Conservation (phyloP, 2,797 vertebrate species). For the Urocyon cinereoargenteus region DNA sequence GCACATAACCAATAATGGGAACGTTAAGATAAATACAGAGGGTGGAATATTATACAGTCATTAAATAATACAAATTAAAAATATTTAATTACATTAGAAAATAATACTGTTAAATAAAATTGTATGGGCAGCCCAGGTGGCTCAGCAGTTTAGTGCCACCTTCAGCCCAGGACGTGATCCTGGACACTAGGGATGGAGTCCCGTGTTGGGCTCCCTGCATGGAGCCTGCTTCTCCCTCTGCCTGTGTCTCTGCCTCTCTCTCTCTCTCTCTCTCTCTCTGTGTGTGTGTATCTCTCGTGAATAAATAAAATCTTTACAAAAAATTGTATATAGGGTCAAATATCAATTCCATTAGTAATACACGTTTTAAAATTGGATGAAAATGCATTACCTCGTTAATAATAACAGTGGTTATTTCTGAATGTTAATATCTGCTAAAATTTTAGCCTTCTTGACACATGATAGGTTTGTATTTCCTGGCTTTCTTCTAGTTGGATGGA, state of each 20-base stretch:
- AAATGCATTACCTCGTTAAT: constrained; percentile 20
- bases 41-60: background rate
- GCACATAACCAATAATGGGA: background rate
- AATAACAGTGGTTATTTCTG: background rate
- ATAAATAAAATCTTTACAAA: too few relatives aligned
- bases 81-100: background rate
- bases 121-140: background rate
- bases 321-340: background rate
- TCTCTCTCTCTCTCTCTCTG: too few relatives aligned
- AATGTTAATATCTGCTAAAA: background rate
- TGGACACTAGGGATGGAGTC: too few relatives aligned
- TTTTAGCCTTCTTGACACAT: background rate
- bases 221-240: too few relatives aligned
- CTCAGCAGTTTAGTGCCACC: too few relatives aligned
- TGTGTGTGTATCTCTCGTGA: too few relatives aligned
- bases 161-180: too few relatives aligned
- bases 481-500: background rate
- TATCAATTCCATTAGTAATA: background rate
- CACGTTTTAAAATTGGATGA: background rate
- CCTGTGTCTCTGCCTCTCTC: too few relatives aligned
- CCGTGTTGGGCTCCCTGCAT: accelerated
- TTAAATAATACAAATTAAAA: background rate
- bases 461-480: background rate
- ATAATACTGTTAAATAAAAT: background rate
- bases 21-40: background rate